Evolutionary conservation across 2,797 vertebrate species (phyloP).

Genomic region (Trematomus bernacchii): DNA sequence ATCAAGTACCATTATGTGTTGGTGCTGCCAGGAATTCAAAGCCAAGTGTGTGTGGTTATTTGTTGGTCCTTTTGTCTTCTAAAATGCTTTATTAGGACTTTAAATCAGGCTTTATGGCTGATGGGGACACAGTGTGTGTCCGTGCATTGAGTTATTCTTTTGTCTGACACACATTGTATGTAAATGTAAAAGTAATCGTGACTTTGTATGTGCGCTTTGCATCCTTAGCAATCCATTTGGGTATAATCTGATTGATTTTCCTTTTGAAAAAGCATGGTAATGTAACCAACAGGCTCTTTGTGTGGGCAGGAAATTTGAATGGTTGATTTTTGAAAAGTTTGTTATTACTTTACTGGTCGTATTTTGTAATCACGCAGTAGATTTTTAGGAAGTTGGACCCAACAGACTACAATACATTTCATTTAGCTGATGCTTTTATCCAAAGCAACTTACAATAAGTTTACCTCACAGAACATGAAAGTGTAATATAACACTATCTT

Average conservation of each 20-base stretch:
- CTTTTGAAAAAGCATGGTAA: background rate
- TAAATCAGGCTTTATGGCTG: slow-evolving; percentile 41
- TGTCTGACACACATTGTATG: background rate
- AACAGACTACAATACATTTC: too few relatives aligned
- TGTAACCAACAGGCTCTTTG: slow-evolving; percentile 4
- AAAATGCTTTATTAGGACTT: slow-evolving; percentile 26
- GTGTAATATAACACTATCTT: too few relatives aligned
- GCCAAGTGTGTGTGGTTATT: slow-evolving; percentile 5
- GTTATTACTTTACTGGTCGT: background rate
- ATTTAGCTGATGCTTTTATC: too few relatives aligned
- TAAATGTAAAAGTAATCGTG: background rate
- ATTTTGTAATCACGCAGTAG: background rate
- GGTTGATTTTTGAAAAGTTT: background rate
- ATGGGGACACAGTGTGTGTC: slow-evolving; percentile 12
- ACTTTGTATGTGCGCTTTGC: slow-evolving; percentile 3
- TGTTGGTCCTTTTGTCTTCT: slow-evolving; percentile 20
- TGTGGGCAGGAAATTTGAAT: background rate
- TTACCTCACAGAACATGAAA: too few relatives aligned
- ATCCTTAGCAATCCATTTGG: slow-evolving; percentile 3
- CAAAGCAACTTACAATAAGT: too few relatives aligned
- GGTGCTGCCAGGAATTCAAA: slow-evolving; percentile 17
- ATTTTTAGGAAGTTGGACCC: too few relatives aligned
- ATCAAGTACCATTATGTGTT: slow-evolving; percentile 36
- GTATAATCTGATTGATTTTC: background rate
- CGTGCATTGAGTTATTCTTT: slow-evolving; percentile 12